Conservation (phyloP, 2,113 vertebrate species). For the Oreocharis arfaki region DNA sequence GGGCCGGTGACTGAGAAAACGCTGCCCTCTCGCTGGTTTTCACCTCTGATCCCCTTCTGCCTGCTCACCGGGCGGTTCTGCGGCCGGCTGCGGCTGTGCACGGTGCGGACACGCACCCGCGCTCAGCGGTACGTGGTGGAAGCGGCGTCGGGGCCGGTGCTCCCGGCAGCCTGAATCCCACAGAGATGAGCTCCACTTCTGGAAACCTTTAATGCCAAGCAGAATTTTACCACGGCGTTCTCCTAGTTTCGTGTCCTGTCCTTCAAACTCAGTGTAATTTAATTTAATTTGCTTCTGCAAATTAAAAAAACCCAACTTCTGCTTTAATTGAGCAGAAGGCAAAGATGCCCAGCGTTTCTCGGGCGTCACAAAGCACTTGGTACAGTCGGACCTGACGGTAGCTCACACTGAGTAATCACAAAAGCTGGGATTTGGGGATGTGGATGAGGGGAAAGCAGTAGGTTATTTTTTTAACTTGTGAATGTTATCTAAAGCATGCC, state of each 20-base stretch:
- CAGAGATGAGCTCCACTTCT: accelerated
- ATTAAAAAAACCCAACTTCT: no score
- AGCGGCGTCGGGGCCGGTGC: neutral
- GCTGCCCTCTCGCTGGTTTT: accelerated
- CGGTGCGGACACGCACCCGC: accelerated
- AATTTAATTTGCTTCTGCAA: no score
- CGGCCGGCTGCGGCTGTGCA: accelerated
- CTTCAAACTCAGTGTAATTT: neutral
- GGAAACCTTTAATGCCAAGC: neutral
- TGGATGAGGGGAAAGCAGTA: accelerated
- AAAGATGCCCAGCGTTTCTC: neutral
- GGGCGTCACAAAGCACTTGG: accelerated
- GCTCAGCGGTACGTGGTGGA: accelerated
- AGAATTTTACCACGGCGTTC: neutral
- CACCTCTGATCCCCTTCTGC: neutral
- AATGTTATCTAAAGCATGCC: neutral
- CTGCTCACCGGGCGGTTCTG: accelerated
- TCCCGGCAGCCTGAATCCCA: accelerated
- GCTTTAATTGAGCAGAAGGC: neutral
- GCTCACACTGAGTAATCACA: neutral
- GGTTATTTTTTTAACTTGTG: neutral
- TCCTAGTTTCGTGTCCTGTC: neutral
- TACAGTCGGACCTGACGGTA: neutral
- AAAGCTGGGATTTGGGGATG: neutral
- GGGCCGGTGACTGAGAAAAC: no score